Evolutionary conservation across 2,113 vertebrate species (phyloP), one percentile per base, ranked within the genome.

Genomic region (Eira barbara): DNA sequence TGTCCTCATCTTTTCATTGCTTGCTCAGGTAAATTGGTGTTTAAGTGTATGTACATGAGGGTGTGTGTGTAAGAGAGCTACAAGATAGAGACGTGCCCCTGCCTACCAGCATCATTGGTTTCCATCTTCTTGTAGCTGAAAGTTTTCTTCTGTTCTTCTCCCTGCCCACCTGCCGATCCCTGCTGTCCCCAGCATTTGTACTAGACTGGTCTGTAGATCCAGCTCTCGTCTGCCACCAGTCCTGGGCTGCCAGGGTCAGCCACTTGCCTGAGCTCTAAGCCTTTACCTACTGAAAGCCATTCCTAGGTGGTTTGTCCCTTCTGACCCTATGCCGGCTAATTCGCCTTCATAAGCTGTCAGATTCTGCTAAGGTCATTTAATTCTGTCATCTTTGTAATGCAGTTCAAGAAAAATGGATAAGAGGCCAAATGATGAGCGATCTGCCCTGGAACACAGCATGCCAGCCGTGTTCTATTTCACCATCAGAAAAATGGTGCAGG

Each of bases 341-440:
- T 82, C 81, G 73, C 92, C 90, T 96, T 92, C 39, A 67, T 81
- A 81, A 94, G 61, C 80, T 82, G 79, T 97, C 92, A 95, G 69
- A 89, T 82, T 96, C 80, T 88, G 49, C 87, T 47, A 61, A 96
- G 71, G 61, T 84, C 65, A 15, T 96, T 97, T 89, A 91, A 82
- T 89, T 93, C 86, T 97, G 63, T 81, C 80, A 84, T 79, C 49
- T 97, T 86, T 39, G 34, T 71, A 87, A 88, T 57, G 59, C 78
- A 57, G 83, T 90, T 96, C 61, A 96, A 92, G 34, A 65, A 92
- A 95, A 97, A 76, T 95, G 67, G 96, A 12, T 76, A 90, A 93
- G 74, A 95, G 63, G 47, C 90, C 83, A 96, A 92, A 47, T 7
- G 74, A 61, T 71, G 67, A 93, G 47, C 92, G 82, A 42, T 89